Percentiles rank a stretch among this genome's conserved stretches.
Evolutionary conservation across 2,113 vertebrate species (phyloP).

Genomic region (Percopsis transmontana): DNA sequence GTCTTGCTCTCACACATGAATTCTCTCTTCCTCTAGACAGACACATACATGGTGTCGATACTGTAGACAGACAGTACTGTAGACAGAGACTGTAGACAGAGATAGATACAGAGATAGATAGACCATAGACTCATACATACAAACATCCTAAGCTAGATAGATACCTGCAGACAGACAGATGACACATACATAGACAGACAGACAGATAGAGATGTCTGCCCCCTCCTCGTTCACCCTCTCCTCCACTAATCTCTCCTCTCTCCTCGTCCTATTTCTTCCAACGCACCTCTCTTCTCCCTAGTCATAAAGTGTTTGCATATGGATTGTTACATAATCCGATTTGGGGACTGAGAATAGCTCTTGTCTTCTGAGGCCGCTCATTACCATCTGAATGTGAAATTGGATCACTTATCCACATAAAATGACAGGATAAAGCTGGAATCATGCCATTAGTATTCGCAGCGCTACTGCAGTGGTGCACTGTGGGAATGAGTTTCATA

Average conservation of each 20-base stretch:
- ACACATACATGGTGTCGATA: neutral
- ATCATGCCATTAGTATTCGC: slow-evolving; percentile 32
- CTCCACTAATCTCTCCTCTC: slow-evolving; percentile 51
- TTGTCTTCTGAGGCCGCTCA: slow-evolving; percentile 23
- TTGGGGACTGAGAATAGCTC: slow-evolving; percentile 59
- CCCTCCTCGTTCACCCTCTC: slow-evolving; percentile 48
- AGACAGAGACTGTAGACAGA: no score
- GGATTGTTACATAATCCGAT: slow-evolving; percentile 66
- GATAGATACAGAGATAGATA: no score
- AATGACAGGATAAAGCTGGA: slow-evolving; percentile 37
- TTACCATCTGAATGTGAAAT: slow-evolving; percentile 41
- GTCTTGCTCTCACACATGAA: slow-evolving; percentile 18
- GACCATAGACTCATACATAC: no score
- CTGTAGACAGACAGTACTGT: no score
- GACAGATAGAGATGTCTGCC: neutral
- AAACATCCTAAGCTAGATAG: no score
- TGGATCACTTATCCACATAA: slow-evolving; percentile 36
- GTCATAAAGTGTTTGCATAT: slow-evolving; percentile 55
- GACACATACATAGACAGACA: neutral
- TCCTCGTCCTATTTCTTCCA: slow-evolving; percentile 40
- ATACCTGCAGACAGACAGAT: no score
- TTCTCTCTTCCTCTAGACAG: slow-evolving; percentile 6
- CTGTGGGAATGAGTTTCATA: slow-evolving; percentile 43
- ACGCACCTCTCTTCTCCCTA: slow-evolving; percentile 54
- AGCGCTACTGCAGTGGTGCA: slow-evolving; percentile 14